phyloP scores from a whole-genome alignment of 2,113 vertebrate species.

The Neotoma lepida region DNA sequence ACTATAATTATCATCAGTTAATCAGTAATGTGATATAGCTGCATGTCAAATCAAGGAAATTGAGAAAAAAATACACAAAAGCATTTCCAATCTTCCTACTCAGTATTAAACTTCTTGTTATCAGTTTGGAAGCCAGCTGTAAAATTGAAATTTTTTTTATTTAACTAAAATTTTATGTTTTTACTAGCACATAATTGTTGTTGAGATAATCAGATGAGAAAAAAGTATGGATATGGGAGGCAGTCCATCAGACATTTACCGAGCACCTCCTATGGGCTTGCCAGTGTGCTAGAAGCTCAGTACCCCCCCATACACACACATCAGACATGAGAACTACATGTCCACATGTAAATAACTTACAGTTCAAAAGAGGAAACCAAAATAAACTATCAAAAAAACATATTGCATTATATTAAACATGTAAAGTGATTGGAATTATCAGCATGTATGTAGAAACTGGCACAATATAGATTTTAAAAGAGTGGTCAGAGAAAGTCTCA shows the following conservation, averaged over 20 bases:
- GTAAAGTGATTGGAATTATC: not conserved
- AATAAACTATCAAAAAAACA: constrained; percentile 18
- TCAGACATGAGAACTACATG: not conserved
- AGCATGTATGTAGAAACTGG: not conserved
- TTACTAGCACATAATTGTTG: not conserved
- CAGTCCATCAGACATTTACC: not conserved
- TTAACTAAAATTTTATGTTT: not conserved
- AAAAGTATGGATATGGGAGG: not conserved
- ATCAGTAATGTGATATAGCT: not conserved
- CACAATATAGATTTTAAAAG: not conserved
- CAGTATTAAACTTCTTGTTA: not conserved
- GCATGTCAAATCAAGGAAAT: not conserved
- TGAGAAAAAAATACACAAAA: constrained; percentile 14
- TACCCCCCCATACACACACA: not conserved
- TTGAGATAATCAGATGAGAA: constrained; percentile 15
- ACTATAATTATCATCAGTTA: not conserved
- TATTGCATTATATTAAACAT: not conserved
- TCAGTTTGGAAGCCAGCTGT: constrained; percentile 1
- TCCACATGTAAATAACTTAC: not conserved
- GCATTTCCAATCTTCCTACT: not conserved
- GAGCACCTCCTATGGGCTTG: not conserved
- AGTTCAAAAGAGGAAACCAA: constrained; percentile 1
- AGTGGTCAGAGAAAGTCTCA: not conserved
- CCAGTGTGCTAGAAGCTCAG: not conserved
- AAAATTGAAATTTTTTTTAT: not conserved